Evolutionary conservation across 2,113 vertebrate species (phyloP).

Genomic region (Dicrurus megarhynchus): DNA sequence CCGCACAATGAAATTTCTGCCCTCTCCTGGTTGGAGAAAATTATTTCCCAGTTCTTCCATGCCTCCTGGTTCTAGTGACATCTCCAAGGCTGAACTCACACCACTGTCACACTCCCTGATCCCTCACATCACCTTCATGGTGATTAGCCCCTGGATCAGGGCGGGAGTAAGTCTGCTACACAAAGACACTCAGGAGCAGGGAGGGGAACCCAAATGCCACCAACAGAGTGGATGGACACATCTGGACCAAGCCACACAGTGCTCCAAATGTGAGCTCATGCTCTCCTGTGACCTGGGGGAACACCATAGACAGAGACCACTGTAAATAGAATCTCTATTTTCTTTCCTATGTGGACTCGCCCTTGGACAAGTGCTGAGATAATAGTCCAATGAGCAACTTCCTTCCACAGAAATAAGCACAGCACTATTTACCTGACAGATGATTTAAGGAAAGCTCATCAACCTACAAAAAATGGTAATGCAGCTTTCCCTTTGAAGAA

Average conservation of each 20-base stretch:
- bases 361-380: background rate
- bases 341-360: fast-evolving
- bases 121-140: background rate
- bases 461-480: background rate
- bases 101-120: background rate
- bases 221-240: background rate
- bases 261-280: background rate
- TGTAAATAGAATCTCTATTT: background rate
- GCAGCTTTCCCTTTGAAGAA: background rate
- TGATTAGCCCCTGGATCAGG: background rate
- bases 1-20: background rate
- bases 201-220: background rate
- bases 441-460: background rate
- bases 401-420: background rate
- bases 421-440: background rate
- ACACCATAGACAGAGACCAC: fast-evolving
- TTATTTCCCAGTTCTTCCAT: background rate
- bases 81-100: background rate
- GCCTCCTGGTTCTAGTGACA: background rate
- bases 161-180: background rate
- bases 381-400: background rate
- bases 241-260: background rate
- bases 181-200: background rate
- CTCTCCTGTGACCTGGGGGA: background rate
- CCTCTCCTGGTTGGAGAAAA: background rate